Evolutionary conservation across 2,797 vertebrate genomes (phyloP).

Genomic region (Euphonia xanthogaster): DNA sequence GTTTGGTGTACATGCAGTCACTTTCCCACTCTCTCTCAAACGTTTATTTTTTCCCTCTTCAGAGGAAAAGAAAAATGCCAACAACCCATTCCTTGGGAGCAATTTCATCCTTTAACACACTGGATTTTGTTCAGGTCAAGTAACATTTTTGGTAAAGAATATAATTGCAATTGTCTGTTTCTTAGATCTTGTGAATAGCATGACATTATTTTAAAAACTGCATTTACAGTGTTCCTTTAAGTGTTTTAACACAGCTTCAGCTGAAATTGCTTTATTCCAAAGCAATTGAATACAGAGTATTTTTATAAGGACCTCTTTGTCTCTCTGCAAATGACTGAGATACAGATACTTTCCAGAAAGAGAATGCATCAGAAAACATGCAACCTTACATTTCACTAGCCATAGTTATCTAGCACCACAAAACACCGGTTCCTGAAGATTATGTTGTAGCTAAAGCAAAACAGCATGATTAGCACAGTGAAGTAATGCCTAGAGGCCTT

Average conservation of each 20-base stretch:
- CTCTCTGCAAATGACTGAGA: constrained; percentile 19
- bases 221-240: constrained; percentile 44
- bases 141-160: constrained; percentile 48
- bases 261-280: constrained; percentile 60
- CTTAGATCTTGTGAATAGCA: constrained; percentile 50
- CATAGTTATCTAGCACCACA: neutral
- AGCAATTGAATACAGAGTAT: constrained; percentile 18
- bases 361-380: constrained; percentile 1
- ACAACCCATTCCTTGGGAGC: constrained; percentile 10
- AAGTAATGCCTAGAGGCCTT: neutral
- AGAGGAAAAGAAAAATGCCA: neutral
- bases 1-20: neutral
- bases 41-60: neutral
- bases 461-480: neutral
- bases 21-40: neutral
- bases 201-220: constrained; percentile 60
- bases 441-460: neutral
- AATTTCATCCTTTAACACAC: constrained; percentile 39
- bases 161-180: constrained; percentile 39
- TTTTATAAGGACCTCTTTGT: constrained; percentile 32
- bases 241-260: constrained; percentile 59
- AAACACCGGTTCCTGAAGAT: neutral
- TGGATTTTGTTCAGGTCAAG: constrained; percentile 22
- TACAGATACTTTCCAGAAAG: constrained; percentile 11
- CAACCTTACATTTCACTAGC: neutral